phyloP scores from a whole-genome alignment of 2,113 vertebrate genomes.

The Pseudolaguvia tuberculata region DNA sequence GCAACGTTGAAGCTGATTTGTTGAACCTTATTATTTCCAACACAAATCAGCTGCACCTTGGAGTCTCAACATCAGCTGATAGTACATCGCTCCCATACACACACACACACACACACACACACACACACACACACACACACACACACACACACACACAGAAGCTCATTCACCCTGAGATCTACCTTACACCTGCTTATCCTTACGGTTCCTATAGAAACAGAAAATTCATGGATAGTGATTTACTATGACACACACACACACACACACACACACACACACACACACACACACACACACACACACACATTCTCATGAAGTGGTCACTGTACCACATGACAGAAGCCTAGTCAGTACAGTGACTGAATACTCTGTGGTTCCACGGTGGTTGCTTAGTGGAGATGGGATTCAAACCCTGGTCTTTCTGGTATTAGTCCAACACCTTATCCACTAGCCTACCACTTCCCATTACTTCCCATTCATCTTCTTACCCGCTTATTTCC shows the following conservation, averaged over 20 bases:
- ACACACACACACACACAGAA: slow-evolving; percentile 5
- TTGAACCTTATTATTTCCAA: neutral
- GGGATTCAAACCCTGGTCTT: too few relatives aligned
- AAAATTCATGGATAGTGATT: slow-evolving; percentile 48
- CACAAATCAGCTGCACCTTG: slow-evolving; percentile 9
- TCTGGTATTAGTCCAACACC: too few relatives aligned
- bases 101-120: slow-evolving; percentile 17
- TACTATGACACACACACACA: slow-evolving; percentile 32
- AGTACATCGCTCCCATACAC: slow-evolving; percentile 35
- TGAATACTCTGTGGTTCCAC: slow-evolving; percentile 37
- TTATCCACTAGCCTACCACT: too few relatives aligned
- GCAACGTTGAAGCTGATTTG: neutral
- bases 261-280: too few relatives aligned
- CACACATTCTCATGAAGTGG: slow-evolving; percentile 8
- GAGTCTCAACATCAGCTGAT: slow-evolving; percentile 11
- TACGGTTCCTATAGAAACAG: slow-evolving; percentile 51
- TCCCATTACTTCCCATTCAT: too few relatives aligned
- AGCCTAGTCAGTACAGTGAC: slow-evolving; percentile 19
- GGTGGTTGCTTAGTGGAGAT: too few relatives aligned
- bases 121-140: slow-evolving; percentile 1
- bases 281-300: too few relatives aligned
- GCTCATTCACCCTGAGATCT: slow-evolving; percentile 32
- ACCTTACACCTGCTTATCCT: slow-evolving; percentile 44
- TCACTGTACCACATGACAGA: slow-evolving; percentile 11
- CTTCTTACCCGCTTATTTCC: too few relatives aligned